Percentiles rank a stretch among this genome's conserved stretches.
These are phyloP conservation scores for Leptonema lineaticorne DNA, from an alignment of 1,140 invertebrate genomes.

Conservation along the genomic window DNA sequence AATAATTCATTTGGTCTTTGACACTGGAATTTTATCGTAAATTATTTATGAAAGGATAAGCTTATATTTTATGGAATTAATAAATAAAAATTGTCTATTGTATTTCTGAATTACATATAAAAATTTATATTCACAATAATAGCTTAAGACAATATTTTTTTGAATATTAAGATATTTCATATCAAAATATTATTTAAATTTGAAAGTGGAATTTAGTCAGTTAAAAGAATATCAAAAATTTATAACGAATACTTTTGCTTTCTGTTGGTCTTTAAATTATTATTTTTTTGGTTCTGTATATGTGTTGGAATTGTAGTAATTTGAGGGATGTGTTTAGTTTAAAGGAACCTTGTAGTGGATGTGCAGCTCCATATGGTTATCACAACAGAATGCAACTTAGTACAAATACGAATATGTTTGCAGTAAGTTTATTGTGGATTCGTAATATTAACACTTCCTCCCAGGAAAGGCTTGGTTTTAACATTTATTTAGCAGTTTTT, in stretches of 20 bases:
- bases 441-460: neutral
- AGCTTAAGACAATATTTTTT: no score
- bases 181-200: neutral
- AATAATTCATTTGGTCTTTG: no score
- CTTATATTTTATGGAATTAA: no score
- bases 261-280: neutral
- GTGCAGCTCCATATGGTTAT: constrained; percentile 92
- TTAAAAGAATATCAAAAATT: no score
- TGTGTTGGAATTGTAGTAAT: constrained; percentile 11
- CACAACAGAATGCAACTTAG: constrained; percentile 88
- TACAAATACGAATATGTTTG: constrained; percentile 67
- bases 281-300: neutral
- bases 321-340: constrained; percentile 58
- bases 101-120: no score
- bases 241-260: no score
- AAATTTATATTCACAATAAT: no score
- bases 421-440: constrained; percentile 45
- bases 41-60: no score
- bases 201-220: no score
- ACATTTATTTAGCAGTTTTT: neutral
- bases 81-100: no score
- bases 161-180: neutral
- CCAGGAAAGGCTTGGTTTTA: neutral
- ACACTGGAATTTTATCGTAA: no score
- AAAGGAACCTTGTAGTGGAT: constrained; percentile 74